Base-by-base conservation (phyloP, 2,888 invertebrate genomes). In the Unio pictorum region DNA sequence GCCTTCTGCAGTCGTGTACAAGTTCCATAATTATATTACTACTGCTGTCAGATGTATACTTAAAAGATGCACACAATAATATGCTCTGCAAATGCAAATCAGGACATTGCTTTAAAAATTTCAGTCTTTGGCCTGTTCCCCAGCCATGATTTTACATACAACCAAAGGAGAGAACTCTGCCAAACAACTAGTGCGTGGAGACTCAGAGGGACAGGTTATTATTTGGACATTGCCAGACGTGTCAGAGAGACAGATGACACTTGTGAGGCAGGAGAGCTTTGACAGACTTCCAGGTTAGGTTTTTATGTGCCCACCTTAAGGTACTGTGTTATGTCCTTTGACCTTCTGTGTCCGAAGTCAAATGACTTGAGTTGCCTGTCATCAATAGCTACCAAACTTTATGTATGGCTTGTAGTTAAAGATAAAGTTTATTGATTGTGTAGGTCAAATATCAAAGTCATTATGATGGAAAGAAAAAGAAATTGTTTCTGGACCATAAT, bases 191-290 rank as follows among this genome's bases (percentile, higher is more conserved):
- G 89, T 98, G 7, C 92, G 98, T 1, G 98, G 98, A 0, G 98
- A 98, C 90, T 96, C 96, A 0, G 95, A 95, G 81, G 98, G 98
- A 0, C 94, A 95, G 23, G 94, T 98, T 4, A 93, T 95, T 6
- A 92, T 96, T 8, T 98, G 98, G 98, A 94, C 93, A 70, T 94
- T 98, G 8, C 97, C 97, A 4, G 95, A 96, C 61, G 93, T 95
- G 5, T 93, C 94, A 0, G 91, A 92, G 66, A 93, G 93, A 4
- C 93, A 94, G 84, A 90, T 92, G 76, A 90, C 88, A 70, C 91
- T 93, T 84, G 91, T 93, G 81, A 90, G 93, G 90, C 93, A 92
- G 89, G 93, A 92, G 62, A 92, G 92, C 72, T 89, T 90, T 79
- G 89, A 90, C 65, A 89, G 90, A 71, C 88, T 91, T 58, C 91